phyloP scores from a whole-genome alignment of 2,888 invertebrate species.

The Lasioglossum pauxillum region DNA sequence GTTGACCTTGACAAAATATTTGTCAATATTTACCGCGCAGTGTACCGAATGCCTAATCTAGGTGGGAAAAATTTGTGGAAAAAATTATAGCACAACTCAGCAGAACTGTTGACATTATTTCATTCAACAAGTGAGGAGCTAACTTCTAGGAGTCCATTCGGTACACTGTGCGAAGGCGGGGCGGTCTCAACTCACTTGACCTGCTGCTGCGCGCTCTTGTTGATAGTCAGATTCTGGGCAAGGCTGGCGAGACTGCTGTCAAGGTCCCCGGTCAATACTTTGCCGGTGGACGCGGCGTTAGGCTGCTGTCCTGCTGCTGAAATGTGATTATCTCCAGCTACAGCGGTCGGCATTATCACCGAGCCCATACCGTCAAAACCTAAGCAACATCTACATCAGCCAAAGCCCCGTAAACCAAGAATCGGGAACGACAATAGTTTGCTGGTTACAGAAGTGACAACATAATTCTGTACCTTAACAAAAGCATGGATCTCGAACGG shows the following conservation, averaged over 20 bases:
- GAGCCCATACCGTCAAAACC: slow-evolving; percentile 92
- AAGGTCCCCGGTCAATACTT: slow-evolving; percentile 95
- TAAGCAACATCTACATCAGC: slow-evolving; percentile 81
- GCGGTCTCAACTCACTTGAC: slow-evolving; percentile 88
- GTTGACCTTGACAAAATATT: no score
- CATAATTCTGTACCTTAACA: neutral
- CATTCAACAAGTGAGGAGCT: no score
- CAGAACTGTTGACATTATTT: no score
- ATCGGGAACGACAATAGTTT: slow-evolving; percentile 13
- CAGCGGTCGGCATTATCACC: slow-evolving; percentile 87
- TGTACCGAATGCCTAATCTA: no score
- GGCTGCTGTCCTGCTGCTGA: slow-evolving; percentile 81
- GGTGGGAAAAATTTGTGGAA: no score
- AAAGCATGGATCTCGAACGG: slow-evolving; percentile 7
- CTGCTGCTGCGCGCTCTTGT: slow-evolving; percentile 89
- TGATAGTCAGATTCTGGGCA: slow-evolving; percentile 96
- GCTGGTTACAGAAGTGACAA: neutral
- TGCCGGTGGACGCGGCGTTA: slow-evolving; percentile 86
- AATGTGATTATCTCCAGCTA: slow-evolving; percentile 80
- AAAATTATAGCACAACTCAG: no score
- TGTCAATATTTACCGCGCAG: no score
- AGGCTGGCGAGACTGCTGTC: slow-evolving; percentile 97
- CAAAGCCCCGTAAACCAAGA: slow-evolving; percentile 64
- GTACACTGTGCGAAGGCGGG: neutral
- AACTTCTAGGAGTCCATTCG: no score